Evolutionary conservation across 2,888 invertebrate genomes (phyloP), one percentile per base, ranked within the genome.

Genomic region (Ecliptopera silaceata): DNA sequence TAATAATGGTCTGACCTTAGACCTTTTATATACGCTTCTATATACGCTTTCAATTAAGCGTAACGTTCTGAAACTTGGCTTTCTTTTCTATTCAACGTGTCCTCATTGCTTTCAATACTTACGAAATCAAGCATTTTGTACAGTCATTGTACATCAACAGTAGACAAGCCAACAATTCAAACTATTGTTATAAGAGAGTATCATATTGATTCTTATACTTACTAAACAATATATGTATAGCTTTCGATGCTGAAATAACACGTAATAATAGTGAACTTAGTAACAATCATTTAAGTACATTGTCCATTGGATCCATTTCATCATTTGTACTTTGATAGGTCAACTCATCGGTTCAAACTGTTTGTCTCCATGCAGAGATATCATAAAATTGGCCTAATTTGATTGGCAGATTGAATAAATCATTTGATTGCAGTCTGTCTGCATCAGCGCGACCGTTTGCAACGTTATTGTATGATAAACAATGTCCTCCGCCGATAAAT

Each of bases 391-490:
- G 48, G 51, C 47, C 36, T 51, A 49, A 63, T 63, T 63, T 50
- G 49, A 61, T 51, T 59, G 53, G 26, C 42, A 50, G 53, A 64
- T 64, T 63, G 49, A 62, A 64, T 57, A 57, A 61, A 54, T 49
- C 41, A 49, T 31, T 39, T 32, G 46, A 57, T 56, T 47, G 58
- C 52, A 45, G 59, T 55, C 42, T 46, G 59, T 56, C 36, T 48
- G 34, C 52, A 57, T 62, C 52, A 38, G 46, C 47, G 46, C 50
- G 45, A 59, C 42, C 34, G 39, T 13, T 48, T 20, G 43, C 29
- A 47, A 43, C 48, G 53, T 58, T 59, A 64, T 68, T 68, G 59
- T 59, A 59, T 59, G 49, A 51, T 57, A 55, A 52, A 45, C 41
- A 45, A 50, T 49, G 15, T 49, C 45, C 55, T 50, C 49, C 18